Evolutionary conservation across 2,888 invertebrate genomes (phyloP), one percentile per base, ranked within the genome.

Genomic region (Drymonia ruficornis): DNA sequence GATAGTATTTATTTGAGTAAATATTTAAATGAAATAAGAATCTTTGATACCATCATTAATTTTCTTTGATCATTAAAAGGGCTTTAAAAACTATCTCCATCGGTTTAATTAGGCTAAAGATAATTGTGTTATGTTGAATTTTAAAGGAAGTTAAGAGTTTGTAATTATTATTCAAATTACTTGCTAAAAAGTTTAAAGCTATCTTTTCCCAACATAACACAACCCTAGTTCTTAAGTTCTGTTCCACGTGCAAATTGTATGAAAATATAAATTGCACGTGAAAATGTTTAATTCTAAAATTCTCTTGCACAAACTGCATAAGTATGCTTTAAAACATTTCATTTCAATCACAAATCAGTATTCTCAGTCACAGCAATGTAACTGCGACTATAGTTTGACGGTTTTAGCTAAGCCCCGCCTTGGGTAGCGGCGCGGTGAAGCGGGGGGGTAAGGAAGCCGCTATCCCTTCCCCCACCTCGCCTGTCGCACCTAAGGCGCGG

Each of bases 191-290:
- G 28, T 23, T 58, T 59, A 60, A 56, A 56, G 45, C 52, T 57
- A 63, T 56, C 44, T 61, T 55, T 66, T 70, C 59, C 79, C 83
- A 87, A 88, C 86, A 86, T 77, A 68, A 78, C 84, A 85, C 83
- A 79, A 68, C 56, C 46, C 40, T 83, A 85, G 67, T 74, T 70
- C 23, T 19, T 80, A 85, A 86, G 83, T 70, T 68, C 59, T 70
- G 70, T 74, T 87, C 83, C 82, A 80, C 83, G 76, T 86, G 83
- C 84, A 87, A 87, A 85, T 87, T 86, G 83, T 81, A 67, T 66
- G 47, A 12, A 52, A 49, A 55, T 74, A 74, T 81, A 78, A 86
- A 80, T 86, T 87, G 80, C 83, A 84, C 78, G 73, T 84, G 86
- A 83, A 80, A 60, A 59, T 59, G 65, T 59, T 55, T 62, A 42